Evolutionary conservation across 2,888 invertebrate species (phyloP), one percentile per base, ranked within the genome.

Genomic region (Lasioglossum villosulum): DNA sequence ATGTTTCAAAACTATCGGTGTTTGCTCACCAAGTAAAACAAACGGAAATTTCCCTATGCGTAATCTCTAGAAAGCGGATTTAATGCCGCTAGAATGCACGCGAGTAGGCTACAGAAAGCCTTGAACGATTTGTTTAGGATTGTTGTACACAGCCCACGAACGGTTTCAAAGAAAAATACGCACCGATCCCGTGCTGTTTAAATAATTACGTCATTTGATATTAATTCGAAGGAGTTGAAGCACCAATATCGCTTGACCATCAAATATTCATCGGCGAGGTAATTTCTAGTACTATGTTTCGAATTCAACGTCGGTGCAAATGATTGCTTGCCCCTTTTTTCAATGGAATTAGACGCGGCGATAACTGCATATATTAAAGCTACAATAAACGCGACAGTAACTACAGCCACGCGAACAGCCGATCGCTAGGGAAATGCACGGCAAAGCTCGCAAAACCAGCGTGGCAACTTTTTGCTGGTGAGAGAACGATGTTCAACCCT

Each of bases 31-130:
- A n/a, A 68, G n/a, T 23, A 34, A 34, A 37, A 37, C 34, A 4
- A 8, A 66, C 59, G 59, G 59, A 59, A 59, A 59, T 59, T 27
- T 59, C 27, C 59, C 63, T 16, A n/a, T 63, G 63, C 63, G 63
- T 63, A 63, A 63, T 63, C 63, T 30, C 63, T 63, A 66, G 66
- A 66, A 66, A 66, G 66, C 66, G 66, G 66, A 66, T 78, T 63
- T 48, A 14, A n/a, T 16, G 48, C 10, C 34, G 16, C 34, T 19
- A 23, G 66, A 34, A 66, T 8, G 66, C 34, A 66, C 63, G 27
- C 63, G 63, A 30, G 30, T 63, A 16, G 14, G 16, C 30, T 63
- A 63, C 27, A 16, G n/a, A n/a, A 0, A 27, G 30, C 63, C 16
- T 27, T 16, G 14, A 16, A 30, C 6, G 6, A 16, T 63, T 63